Evolutionary conservation across 2,797 vertebrate genomes (phyloP), one percentile per base, ranked within the genome.

Genomic region (Miichthys miiuy): DNA sequence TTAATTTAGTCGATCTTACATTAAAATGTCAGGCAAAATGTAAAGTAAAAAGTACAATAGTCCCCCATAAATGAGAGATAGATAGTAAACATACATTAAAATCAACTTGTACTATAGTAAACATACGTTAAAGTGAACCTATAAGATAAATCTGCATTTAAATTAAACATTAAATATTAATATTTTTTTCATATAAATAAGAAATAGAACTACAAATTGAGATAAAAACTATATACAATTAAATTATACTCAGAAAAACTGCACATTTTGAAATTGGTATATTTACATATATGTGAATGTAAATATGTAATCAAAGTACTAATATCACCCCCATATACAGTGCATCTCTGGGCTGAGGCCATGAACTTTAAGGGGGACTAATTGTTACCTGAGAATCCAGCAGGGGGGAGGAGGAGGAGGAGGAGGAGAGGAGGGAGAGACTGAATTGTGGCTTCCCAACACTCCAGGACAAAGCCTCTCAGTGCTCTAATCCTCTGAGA

Each of bases 391-490:
- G 85, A 90, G 84, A 75, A 48, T 42, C 79, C 72, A 51, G 55
- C 56, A 58, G 69, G 69, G n/a, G 34, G 54, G 5, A 13, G 65
- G 47, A 56, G 56, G 61, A 50, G 38, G 41, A 48, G 44, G 23
- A 56, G 64, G 52, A 50, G 38, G 41, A 48, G 38, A 11, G 41
- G 3, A 25, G 57, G 25, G 44, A 14, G 23, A 47, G 50, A n/a
- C 34, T 5, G 20, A 72, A 6, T 63, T 16, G 80, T 20, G 48
- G 68, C 69, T 70, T 85, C 87, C 87, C 65, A 85, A 73, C 89
- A 84, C 85, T 81, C 66, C 1, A 9, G 80, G 75, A 87, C 72
- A 79, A 89, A 91, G 73, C 61, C 80, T 79, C 87, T 92, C 89
- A 70, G 75, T 20, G 4, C 68, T 5, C 51, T 72, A 82, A 82